Evolutionary conservation across 2,797 vertebrate genomes (phyloP), one percentile per base, ranked within the genome.

Genomic region (Mionectes olivaceus): DNA sequence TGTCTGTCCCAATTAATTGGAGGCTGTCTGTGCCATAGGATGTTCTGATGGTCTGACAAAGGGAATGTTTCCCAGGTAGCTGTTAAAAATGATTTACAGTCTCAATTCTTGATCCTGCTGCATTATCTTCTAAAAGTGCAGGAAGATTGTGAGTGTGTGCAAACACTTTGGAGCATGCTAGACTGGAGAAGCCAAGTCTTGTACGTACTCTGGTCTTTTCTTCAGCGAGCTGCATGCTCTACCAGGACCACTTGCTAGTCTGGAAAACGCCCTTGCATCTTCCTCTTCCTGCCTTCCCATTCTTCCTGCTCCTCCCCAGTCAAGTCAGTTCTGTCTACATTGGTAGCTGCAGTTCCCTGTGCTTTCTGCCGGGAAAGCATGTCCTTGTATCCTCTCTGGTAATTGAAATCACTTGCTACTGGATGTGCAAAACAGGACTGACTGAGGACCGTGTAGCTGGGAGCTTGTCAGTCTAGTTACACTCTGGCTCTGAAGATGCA

Each of bases 401-500:
- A 75, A 92, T 76, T 92, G 76, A 75, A 19, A 93, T 88, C 52
- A 49, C 73, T 97, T 96, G 92, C 92, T 93, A 63, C 21, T 92
- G 95, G 94, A 94, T 94, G 52, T 86, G 83, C 88, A 75, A 78
- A 90, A 46, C 27, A 69, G 90, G 91, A 92, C 86, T 95, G 96
- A 79, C 89, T 95, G 79, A 96, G 96, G 95, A 96, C 92, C 86
- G 4, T 50, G 65, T 86, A 96, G 88, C 92, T 87, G 92, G 89
- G 85, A 96, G 84, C 77, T 94, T 96, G 88, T 96, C 96, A 96
- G 89, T 87, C 93, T 96, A 87, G 87, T 94, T 94, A 22, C 86
- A 73, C 49, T 73, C 56, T 43, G 94, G 83, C 97, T 97, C 91
- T 97, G 98, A 98, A 98, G 98, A 98, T 95, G 87, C 78, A 90